Evolutionary conservation across 2,797 vertebrate genomes (phyloP).

Genomic region (Artibeus jamaicensis): DNA sequence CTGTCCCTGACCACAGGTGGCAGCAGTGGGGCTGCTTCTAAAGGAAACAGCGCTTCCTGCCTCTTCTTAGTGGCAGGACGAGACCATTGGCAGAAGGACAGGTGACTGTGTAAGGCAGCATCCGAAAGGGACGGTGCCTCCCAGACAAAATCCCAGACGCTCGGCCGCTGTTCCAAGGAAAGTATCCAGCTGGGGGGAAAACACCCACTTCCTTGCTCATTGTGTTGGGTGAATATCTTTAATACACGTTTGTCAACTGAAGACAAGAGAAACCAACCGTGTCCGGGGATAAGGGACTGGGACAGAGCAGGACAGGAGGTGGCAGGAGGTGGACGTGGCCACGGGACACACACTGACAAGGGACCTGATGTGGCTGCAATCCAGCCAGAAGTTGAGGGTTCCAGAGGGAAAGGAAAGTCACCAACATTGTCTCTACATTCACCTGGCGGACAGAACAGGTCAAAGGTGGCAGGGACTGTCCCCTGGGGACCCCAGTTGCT

Average conservation of each 20-base stretch:
- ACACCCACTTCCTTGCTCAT: background rate
- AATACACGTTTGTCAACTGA: constrained; percentile 45
- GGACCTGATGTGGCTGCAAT: no score
- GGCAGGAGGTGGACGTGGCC: no score
- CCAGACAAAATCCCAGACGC: background rate
- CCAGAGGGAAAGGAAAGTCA: background rate
- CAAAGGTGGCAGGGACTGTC: no score
- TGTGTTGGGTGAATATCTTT: constrained; percentile 62
- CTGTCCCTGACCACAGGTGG: background rate
- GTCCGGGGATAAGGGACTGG: no score
- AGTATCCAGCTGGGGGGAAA: background rate
- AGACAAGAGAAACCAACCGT: background rate
- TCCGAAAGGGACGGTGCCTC: background rate
- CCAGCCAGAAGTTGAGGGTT: background rate
- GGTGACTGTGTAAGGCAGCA: background rate
- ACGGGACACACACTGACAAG: background rate
- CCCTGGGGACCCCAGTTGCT: no score
- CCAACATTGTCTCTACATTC: background rate
- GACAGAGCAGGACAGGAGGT: background rate
- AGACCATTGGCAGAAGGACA: background rate
- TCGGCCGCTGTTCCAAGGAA: background rate
- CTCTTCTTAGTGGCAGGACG: accelerated
- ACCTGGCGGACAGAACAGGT: background rate
- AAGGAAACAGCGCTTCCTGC: background rate
- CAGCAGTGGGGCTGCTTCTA: background rate